phyloP scores from a whole-genome alignment of 2,888 invertebrate genomes.

The Phorcus lineatus region DNA sequence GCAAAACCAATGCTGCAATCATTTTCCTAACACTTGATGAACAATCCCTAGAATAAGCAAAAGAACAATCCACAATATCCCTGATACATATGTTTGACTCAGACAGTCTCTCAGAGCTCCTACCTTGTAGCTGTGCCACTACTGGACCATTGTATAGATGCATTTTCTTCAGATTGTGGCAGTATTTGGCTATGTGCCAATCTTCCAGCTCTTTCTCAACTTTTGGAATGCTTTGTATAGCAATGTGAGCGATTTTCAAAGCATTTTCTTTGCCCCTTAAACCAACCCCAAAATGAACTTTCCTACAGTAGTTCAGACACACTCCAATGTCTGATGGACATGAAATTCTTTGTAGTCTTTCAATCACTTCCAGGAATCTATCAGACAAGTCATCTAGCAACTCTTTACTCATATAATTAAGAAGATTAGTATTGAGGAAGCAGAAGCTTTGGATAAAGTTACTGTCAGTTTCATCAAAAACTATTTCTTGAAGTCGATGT shows the following conservation, averaged over 20 bases:
- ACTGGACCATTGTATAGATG: background rate
- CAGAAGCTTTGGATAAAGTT: conserved; percentile 23
- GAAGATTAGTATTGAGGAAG: background rate
- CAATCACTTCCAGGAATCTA: background rate
- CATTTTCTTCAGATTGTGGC: conserved; percentile 31
- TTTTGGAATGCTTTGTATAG: background rate
- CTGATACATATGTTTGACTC: conserved; percentile 17
- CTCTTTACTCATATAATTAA: conserved; percentile 21
- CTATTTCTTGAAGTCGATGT: background rate
- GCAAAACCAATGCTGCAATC: conserved; percentile 23
- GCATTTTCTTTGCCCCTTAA: background rate
- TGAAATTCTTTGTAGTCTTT: background rate
- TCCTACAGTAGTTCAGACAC: conserved; percentile 6
- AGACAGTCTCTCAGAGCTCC: conserved; percentile 21
- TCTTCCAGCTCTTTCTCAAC: background rate
- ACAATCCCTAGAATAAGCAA: conserved; percentile 25
- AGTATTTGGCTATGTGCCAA: conserved; percentile 35
- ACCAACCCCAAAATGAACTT: background rate
- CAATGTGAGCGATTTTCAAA: background rate
- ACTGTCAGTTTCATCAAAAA: background rate
- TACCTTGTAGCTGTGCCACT: conserved; percentile 17
- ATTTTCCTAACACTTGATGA: conserved; percentile 15
- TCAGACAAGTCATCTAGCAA: conserved; percentile 11
- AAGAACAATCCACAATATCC: conserved; percentile 32
- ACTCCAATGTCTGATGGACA: background rate